Percentiles rank a stretch among this genome's conserved stretches.
phyloP scores from a whole-genome alignment of 2,888 invertebrate species.

The Rhogogaster chlorosoma region DNA sequence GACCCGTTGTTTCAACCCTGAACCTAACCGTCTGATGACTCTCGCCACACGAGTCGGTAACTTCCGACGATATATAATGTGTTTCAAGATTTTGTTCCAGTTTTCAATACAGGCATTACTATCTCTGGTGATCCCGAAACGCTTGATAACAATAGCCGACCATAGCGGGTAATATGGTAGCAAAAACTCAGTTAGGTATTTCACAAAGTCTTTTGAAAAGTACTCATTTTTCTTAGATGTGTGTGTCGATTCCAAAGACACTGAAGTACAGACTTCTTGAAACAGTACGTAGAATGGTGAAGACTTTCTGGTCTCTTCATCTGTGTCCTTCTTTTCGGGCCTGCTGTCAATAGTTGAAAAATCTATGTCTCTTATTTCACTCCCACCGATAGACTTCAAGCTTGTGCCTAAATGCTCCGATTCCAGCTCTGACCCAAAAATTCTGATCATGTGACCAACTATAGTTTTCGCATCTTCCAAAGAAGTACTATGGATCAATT shows the following conservation, averaged over 20 bases:
- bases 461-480: not conserved
- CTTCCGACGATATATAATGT: constrained; percentile 30
- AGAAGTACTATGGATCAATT: not conserved
- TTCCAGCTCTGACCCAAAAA: not conserved
- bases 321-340: not conserved
- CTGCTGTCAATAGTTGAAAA: not conserved
- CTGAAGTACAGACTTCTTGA: not conserved
- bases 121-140: constrained; percentile 49
- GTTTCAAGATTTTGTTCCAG: constrained; percentile 53
- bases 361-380: not conserved
- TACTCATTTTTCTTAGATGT: not conserved
- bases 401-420: not conserved
- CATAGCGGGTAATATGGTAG: constrained; percentile 50
- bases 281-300: constrained; percentile 3
- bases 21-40: constrained; percentile 44
- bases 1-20: not conserved
- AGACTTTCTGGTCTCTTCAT: not conserved
- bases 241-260: not conserved
- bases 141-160: constrained; percentile 49
- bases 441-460: not conserved
- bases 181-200: constrained; percentile 47
- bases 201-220: constrained; percentile 21
- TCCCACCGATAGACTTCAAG: not conserved
- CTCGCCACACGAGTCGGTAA: constrained; percentile 42
- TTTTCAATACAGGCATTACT: constrained; percentile 54